Evolutionary conservation across 2,113 vertebrate species (phyloP).

Genomic region (Equus przewalskii): DNA sequence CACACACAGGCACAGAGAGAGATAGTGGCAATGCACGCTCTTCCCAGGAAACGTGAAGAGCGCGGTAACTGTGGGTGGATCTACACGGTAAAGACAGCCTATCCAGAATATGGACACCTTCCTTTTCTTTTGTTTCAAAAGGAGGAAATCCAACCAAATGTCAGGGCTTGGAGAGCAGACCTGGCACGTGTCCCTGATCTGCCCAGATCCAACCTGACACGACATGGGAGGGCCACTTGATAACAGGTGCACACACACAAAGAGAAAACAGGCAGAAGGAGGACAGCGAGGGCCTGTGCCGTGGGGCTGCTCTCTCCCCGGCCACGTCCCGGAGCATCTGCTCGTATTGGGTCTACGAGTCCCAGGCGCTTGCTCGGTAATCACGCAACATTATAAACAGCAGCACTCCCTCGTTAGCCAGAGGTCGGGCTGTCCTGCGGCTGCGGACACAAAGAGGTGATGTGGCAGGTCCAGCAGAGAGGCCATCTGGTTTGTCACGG

Average conservation of each 20-base stretch:
- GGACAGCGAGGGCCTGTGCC: too few species aligned
- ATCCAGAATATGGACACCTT: fast-evolving
- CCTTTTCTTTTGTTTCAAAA: neutral
- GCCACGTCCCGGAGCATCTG: fast-evolving
- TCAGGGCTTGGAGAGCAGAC: neutral
- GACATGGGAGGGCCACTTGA: neutral
- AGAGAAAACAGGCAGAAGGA: neutral
- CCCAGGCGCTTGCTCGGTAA: neutral
- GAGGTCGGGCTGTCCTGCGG: neutral
- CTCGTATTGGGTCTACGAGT: fast-evolving
- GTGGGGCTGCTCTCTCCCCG: neutral
- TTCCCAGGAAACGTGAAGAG: too few species aligned
- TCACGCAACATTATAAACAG: neutral
- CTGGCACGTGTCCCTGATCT: too few species aligned
- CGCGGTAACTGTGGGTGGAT: too few species aligned
- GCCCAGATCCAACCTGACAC: neutral
- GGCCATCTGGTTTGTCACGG: neutral
- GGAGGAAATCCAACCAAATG: too few species aligned
- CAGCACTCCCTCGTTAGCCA: neutral
- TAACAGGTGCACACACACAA: fast-evolving
- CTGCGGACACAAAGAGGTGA: neutral
- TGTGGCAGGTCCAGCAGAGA: neutral
- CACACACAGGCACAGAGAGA: too few species aligned
- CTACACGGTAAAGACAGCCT: too few species aligned
- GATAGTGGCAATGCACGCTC: too few species aligned